Conservation (phyloP, 2,113 vertebrate genomes). For the Bufo gargarizans region DNA sequence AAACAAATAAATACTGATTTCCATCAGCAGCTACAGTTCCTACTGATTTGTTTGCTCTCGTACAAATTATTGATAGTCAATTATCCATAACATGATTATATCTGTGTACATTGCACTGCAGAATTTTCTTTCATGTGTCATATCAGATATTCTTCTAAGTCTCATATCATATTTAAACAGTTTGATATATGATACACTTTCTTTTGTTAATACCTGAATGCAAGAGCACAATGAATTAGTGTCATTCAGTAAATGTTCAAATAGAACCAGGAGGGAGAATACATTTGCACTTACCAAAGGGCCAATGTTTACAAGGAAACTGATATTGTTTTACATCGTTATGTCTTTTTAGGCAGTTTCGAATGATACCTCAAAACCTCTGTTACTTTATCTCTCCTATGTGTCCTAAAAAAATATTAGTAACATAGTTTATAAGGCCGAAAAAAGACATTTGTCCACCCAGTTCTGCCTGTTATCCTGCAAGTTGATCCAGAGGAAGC, state of each 20-base stretch:
- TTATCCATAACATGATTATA: constrained; percentile 51
- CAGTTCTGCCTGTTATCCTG: too few species aligned
- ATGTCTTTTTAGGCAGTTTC: neutral
- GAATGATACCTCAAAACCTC: neutral
- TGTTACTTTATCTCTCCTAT: too few species aligned
- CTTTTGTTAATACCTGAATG: neutral
- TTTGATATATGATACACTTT: constrained; percentile 9
- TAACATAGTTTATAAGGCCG: too few species aligned
- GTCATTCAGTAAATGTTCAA: neutral
- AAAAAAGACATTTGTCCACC: too few species aligned
- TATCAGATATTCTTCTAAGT: constrained; percentile 29
- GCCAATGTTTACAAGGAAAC: neutral
- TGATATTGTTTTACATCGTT: neutral
- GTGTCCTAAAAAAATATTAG: too few species aligned
- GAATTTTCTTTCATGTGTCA: constrained; percentile 31
- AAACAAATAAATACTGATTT: constrained; percentile 52
- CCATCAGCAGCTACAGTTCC: constrained; percentile 43
- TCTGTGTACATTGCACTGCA: constrained; percentile 18
- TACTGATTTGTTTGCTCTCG: constrained; percentile 36
- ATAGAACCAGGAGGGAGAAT: neutral
- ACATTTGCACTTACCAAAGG: neutral
- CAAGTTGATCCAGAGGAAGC: too few species aligned
- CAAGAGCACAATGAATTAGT: neutral
- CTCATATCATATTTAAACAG: constrained; percentile 25
- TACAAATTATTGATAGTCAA: constrained; percentile 57